A percentile compares a stretch with the other conserved stretches of the same genome.
Evolutionary conservation across 2,113 vertebrate species (phyloP).

Genomic region (Sigmodon hispidus): DNA sequence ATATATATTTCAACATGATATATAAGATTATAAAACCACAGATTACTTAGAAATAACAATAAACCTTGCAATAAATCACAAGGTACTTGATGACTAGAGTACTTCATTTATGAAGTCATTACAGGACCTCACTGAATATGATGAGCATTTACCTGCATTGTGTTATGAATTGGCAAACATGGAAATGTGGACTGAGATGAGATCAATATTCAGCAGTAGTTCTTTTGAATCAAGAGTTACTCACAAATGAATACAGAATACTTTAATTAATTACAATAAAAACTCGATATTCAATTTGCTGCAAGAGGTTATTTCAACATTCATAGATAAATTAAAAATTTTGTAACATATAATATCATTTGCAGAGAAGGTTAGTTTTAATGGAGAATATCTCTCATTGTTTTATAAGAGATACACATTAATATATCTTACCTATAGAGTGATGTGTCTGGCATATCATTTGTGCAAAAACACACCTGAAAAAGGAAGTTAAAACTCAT

Average conservation of each 20-base stretch:
- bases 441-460: not conserved
- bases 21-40: constrained; percentile 2
- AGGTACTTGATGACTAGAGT: constrained; percentile 26
- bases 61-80: constrained; percentile 9
- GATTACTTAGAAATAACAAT: constrained; percentile 43
- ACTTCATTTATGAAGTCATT: constrained; percentile 58
- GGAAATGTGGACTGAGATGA: constrained; percentile 11
- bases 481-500: constrained; percentile 23
- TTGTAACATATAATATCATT: not conserved
- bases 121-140: constrained; percentile 5
- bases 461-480: not conserved
- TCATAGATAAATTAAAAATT: constrained; percentile 22
- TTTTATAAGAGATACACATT: constrained; percentile 16
- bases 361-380: not conserved
- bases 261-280: constrained; percentile 60
- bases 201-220: constrained; percentile 27
- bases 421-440: not conserved
- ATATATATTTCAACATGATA: not conserved
- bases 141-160: not conserved
- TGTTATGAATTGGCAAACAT: not conserved
- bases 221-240: not conserved
- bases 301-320: not conserved
- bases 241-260: constrained; percentile 7
- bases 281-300: not conserved
- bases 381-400: constrained; percentile 3